Conservation (phyloP, 37 sponge, comb jelly and placozoan species). For the Beroe forskalii region DNA sequence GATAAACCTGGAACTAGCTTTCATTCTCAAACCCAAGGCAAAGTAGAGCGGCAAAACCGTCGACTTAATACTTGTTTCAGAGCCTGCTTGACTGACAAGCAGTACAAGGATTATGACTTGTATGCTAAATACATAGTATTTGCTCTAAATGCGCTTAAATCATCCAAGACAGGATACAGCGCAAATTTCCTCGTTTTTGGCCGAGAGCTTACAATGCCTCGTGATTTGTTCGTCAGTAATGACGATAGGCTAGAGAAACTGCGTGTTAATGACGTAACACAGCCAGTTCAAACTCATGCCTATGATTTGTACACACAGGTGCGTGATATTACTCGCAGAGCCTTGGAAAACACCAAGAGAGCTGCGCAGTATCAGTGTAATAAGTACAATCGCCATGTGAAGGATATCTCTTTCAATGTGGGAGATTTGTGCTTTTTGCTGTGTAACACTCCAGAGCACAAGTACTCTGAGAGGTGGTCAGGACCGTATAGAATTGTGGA, state of each 20-base stretch:
- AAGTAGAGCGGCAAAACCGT: not conserved
- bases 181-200: not conserved
- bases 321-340: not conserved
- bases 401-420: not conserved
- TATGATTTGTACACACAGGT: not conserved
- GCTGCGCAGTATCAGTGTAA: not conserved
- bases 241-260: not conserved
- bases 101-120: constrained; percentile 2
- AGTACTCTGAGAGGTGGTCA: not conserved
- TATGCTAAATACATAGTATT: constrained; percentile 6
- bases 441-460: not conserved
- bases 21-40: constrained; percentile 26
- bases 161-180: not conserved
- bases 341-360: not conserved
- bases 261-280: not conserved
- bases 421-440: not conserved
- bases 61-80: not conserved
- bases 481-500: not conserved
- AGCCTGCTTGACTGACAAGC: not conserved
- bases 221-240: not conserved
- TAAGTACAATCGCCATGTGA: not conserved
- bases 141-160: not conserved
- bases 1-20: no score
- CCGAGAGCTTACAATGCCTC: not conserved
- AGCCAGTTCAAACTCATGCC: not conserved